Evolutionary conservation across 2,888 invertebrate genomes (phyloP).

Genomic region (Euphydryas editha): DNA sequence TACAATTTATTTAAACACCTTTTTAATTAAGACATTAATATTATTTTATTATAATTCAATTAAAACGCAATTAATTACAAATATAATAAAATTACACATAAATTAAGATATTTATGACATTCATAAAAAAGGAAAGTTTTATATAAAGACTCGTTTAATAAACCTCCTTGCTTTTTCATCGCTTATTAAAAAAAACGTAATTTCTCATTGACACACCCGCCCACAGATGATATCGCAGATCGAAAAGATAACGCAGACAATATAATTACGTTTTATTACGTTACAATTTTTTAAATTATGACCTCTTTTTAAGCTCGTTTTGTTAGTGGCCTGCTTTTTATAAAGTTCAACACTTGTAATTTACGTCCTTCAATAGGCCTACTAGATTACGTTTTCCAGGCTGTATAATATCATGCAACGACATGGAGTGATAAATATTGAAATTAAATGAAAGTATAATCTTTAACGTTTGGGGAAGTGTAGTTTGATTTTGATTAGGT

Average conservation of each 20-base stretch:
- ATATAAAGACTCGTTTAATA: background rate
- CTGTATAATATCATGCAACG: no score
- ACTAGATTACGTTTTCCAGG: no score
- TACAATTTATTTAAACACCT: background rate
- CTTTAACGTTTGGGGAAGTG: no score
- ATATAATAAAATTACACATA: background rate
- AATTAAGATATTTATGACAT: background rate
- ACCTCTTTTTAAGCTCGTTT: slow-evolving; percentile 28
- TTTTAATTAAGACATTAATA: background rate
- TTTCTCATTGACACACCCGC: slow-evolving; percentile 8
- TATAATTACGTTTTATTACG: slow-evolving; percentile 53
- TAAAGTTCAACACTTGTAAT: no score
- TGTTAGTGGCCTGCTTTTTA: slow-evolving; percentile 12
- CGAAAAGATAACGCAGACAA: slow-evolving; percentile 50
- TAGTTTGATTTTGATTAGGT: no score
- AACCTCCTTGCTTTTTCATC: background rate
- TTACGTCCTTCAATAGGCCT: no score
- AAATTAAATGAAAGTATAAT: no score
- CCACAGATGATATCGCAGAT: slow-evolving; percentile 34
- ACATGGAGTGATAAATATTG: no score
- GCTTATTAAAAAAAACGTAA: background rate
- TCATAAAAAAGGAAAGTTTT: background rate
- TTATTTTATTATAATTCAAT: background rate
- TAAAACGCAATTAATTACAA: background rate
- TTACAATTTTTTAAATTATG: slow-evolving; percentile 39